Base-by-base conservation (phyloP, 1,140 invertebrate species). In the Bombus polaris region DNA sequence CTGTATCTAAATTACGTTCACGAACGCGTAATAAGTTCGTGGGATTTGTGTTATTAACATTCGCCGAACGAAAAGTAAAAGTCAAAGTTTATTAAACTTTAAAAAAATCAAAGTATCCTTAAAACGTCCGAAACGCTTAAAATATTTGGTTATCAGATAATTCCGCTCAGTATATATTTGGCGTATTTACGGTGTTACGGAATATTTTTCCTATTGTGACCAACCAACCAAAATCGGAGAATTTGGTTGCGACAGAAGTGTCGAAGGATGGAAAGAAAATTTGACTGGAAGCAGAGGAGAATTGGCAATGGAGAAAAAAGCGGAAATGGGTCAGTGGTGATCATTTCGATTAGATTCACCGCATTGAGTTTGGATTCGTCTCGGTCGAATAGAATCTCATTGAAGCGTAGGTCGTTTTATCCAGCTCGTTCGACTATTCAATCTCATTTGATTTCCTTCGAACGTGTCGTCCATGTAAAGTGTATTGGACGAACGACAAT, bases 281-380 rank as follows among this genome's bases (percentile, higher is more conserved):
- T 78, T 22, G 39, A 12, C 13, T 1, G 9, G 59, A 83, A 47
- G 35, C 9, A 22, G 22, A 12, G 37, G 62, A 9, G 9, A 0
- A 42, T 28, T 62, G 70, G 37, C 37, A 62, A 13, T 65, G 13
- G 81, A 8, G 39, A 59, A n/a, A 74, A 76, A 75, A 62, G 75
- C 8, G 83, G 76, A 84, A 91, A 73, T 90, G 37, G 88, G 83
- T 86, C 86, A 88, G 70, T 71, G 79, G 72, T 81, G 90, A 91
- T 91, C 90, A 86, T 89, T 77, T 83, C 87, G 87, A 90, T 91
- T 92, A 91, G 85, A 88, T 85, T 75, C 83, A 74, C 72, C 79
- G 76, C 68, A 91, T 86, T 88, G 83, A 88, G 73, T 92, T 89
- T 85, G 83, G 83, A 91, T 87, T 88, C 73, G 74, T 78, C 85